phyloP scores from a whole-genome alignment of 2,888 invertebrate genomes.

The Proisotoma minuta region DNA sequence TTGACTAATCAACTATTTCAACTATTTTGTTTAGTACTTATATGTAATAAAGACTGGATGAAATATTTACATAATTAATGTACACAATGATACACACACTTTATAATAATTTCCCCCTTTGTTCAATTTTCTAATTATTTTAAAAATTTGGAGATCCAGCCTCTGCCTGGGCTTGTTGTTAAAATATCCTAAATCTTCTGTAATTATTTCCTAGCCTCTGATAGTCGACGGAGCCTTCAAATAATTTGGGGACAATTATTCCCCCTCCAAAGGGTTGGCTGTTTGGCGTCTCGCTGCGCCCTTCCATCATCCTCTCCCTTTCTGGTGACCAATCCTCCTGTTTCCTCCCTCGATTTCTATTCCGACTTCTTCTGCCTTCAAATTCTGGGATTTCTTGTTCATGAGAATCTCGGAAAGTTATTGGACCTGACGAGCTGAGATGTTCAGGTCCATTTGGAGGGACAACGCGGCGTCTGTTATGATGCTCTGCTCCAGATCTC shows the following conservation, averaged over 20 bases:
- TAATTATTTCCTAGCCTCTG: slow-evolving; percentile 10
- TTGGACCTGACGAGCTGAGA: no score
- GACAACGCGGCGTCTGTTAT: no score
- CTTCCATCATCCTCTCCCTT: no score
- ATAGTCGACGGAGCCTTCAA: not conserved
- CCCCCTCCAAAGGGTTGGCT: not conserved
- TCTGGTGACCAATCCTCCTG: not conserved
- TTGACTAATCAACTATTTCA: no score
- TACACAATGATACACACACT: not conserved
- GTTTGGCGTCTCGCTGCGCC: not conserved
- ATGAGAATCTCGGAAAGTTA: not conserved
- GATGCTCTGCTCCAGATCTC: no score
- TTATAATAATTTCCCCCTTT: not conserved
- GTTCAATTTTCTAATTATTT: no score
- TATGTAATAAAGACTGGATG: no score
- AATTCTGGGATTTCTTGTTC: slow-evolving; percentile 4
- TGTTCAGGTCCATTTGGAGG: no score
- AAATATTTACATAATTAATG: slow-evolving; percentile 7
- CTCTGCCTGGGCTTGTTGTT: not conserved
- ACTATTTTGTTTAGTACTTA: no score
- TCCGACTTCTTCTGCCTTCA: no score
- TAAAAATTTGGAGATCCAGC: no score
- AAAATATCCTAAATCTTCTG: slow-evolving; percentile 13
- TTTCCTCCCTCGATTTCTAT: slow-evolving; percentile 3
- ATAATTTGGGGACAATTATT: not conserved